Evolutionary conservation across 2,888 invertebrate genomes (phyloP).

Genomic region (Asteroscopus sphinx): DNA sequence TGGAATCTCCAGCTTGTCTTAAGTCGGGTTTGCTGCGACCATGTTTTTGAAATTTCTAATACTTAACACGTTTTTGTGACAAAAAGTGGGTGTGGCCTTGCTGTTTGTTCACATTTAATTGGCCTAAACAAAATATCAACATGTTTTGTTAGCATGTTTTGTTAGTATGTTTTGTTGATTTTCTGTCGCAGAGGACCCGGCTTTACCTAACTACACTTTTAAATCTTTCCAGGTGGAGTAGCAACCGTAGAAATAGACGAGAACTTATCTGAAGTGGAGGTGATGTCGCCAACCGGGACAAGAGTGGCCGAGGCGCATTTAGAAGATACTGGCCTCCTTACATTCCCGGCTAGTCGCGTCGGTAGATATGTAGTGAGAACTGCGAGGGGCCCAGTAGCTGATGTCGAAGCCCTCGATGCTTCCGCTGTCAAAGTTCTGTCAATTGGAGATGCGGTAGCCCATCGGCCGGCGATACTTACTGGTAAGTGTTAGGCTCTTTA

Average conservation of each 20-base stretch:
- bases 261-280: constrained; percentile 91
- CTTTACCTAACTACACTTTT: neutral
- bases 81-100: too few relatives aligned
- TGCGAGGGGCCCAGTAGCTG: constrained; percentile 77
- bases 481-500: too few relatives aligned
- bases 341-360: constrained; percentile 94
- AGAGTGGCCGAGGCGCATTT: constrained; percentile 91
- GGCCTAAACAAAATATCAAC: too few relatives aligned
- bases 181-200: too few relatives aligned
- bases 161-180: too few relatives aligned
- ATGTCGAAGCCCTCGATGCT: constrained; percentile 95
- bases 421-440: constrained; percentile 92
- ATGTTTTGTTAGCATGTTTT: too few relatives aligned
- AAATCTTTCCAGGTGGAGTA: constrained; percentile 73
- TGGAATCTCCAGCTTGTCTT: too few relatives aligned
- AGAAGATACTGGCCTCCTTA: constrained; percentile 90
- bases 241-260: constrained; percentile 91
- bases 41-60: too few relatives aligned
- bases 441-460: constrained; percentile 93
- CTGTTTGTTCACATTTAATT: too few relatives aligned
- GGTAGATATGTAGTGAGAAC: constrained; percentile 93
- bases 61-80: too few relatives aligned
- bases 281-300: constrained; percentile 91
- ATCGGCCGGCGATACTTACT: constrained; percentile 94
- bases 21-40: too few relatives aligned